Conservation (phyloP, 2,113 vertebrate species). For the Colossoma macropomum region DNA sequence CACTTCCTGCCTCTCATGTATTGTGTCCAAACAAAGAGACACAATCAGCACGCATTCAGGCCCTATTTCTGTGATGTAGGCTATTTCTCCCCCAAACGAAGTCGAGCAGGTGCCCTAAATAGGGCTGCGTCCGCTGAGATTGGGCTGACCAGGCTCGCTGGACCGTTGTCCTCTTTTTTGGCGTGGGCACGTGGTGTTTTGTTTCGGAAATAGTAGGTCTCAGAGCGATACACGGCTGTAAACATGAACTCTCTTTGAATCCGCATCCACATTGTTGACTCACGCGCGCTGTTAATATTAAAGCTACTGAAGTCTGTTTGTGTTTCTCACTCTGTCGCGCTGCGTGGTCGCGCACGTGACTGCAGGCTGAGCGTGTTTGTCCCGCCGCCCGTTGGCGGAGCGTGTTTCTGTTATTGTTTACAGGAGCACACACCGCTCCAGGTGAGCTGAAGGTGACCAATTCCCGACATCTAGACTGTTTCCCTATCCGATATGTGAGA, state of each 20-base stretch:
- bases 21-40: not conserved
- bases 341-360: slow-evolving; percentile 23
- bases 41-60: not conserved
- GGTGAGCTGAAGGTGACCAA: not conserved
- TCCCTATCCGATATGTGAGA: no score
- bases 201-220: slow-evolving; percentile 32
- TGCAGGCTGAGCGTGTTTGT: not conserved
- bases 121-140: slow-evolving; percentile 4
- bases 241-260: not conserved
- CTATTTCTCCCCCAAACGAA: slow-evolving; percentile 20
- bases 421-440: not conserved
- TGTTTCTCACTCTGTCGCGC: slow-evolving; percentile 27
- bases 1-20: not conserved
- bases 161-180: slow-evolving; percentile 39
- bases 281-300: slow-evolving; percentile 33
- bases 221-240: slow-evolving; percentile 16
- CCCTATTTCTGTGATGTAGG: slow-evolving; percentile 13
- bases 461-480: not conserved
- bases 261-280: not conserved
- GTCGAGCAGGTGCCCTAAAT: slow-evolving; percentile 45
- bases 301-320: not conserved
- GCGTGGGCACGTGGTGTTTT: slow-evolving; percentile 27
- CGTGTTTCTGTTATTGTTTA: not conserved
- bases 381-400: not conserved
- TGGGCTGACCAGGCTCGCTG: slow-evolving; percentile 13